phyloP scores from a whole-genome alignment of 2,113 vertebrate genomes.

The Corythornis vintsioides region DNA sequence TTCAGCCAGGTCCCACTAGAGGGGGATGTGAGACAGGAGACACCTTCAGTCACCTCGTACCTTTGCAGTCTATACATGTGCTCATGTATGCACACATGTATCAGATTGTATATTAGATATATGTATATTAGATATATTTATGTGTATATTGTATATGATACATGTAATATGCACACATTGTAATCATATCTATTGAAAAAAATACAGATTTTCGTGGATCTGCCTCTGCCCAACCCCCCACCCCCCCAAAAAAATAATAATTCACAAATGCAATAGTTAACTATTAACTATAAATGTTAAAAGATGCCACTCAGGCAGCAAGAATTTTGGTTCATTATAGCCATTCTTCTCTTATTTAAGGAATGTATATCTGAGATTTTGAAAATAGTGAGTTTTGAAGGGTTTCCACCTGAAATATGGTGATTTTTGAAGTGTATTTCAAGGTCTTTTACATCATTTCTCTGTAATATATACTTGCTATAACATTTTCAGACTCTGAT shows the following conservation, averaged over 20 bases:
- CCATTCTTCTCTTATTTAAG: background rate
- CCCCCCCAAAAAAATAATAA: background rate
- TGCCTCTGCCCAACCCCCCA: too few relatives aligned
- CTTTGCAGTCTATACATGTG: background rate
- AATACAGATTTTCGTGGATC: background rate
- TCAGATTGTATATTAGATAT: too few relatives aligned
- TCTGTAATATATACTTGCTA: background rate
- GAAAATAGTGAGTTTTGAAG: background rate
- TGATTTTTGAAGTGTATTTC: background rate
- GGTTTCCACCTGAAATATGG: background rate
- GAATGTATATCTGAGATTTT: background rate
- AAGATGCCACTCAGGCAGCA: background rate
- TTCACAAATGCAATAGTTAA: background rate
- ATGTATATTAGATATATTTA: too few relatives aligned
- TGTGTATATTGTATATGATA: too few relatives aligned
- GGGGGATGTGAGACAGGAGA: background rate
- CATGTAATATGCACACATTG: too few relatives aligned
- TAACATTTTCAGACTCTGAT: background rate
- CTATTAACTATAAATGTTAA: background rate
- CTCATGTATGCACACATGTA: background rate
- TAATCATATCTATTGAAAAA: background rate
- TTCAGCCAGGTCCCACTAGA: background rate
- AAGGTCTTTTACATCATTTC: background rate
- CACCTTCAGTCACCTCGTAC: accelerated
- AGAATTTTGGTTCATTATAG: background rate